phyloP scores from a whole-genome alignment of 2,888 invertebrate species.

The Cephus rjabovi region DNA sequence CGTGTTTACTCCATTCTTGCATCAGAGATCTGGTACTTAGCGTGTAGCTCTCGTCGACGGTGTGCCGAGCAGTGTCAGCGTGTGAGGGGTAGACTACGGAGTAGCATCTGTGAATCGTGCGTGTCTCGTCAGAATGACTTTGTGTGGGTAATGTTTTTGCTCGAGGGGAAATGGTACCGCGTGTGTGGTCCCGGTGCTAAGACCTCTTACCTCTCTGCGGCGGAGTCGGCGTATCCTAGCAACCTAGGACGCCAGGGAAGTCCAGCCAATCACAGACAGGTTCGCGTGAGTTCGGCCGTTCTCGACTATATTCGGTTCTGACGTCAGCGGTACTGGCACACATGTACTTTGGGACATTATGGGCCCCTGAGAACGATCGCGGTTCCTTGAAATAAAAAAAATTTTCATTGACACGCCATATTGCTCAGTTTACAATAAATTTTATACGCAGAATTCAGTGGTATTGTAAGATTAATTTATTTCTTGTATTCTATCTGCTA shows the following conservation, averaged over 20 bases:
- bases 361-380: conserved; percentile 11
- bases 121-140: conserved; percentile 10
- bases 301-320: conserved; percentile 47
- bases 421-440: not conserved
- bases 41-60: not conserved
- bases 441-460: not conserved
- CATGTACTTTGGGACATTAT: conserved; percentile 27
- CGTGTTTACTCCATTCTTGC: not conserved
- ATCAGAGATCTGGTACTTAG: not conserved
- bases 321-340: conserved; percentile 53
- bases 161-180: conserved; percentile 63
- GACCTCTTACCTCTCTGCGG: conserved; percentile 27
- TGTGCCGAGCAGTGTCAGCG: not conserved
- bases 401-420: not conserved
- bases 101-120: not conserved
- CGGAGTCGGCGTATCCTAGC: conserved; percentile 58
- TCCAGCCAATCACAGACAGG: conserved; percentile 35
- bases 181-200: conserved; percentile 60
- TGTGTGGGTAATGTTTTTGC: conserved; percentile 62
- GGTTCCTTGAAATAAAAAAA: not conserved
- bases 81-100: not conserved
- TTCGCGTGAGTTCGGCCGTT: conserved; percentile 39
- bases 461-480: not conserved
- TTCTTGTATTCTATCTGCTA: not conserved
- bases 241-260: conserved; percentile 55